Base-by-base conservation (phyloP, 2,113 vertebrate genomes). In the Dipodomys merriami region DNA sequence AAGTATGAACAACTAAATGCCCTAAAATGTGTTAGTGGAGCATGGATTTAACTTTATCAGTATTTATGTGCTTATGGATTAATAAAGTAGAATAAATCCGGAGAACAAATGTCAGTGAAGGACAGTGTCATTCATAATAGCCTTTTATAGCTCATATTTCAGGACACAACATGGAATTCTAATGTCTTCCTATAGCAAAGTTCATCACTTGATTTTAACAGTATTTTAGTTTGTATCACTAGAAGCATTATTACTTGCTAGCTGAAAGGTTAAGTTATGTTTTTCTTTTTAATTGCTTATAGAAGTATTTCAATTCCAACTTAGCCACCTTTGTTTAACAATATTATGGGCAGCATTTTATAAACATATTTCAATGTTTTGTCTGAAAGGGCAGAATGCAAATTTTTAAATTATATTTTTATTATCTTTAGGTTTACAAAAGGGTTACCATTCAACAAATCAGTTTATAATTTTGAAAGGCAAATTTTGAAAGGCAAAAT, bases 11-110 rank as follows among this genome's bases (percentile, higher is more conserved):
- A 57, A 57, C 53, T 57, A 18, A 57, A 57, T 57, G 16, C 53
- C 53, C 53, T 57, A 18, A 57, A 44, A 19, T 73, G 46, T 91
- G 20, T 10, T 94, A 86, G 49, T 65, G 3, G 7, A 57, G 0
- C 18, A 95, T 93, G 46, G 90, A 91, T 94, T 90, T 90, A 93
- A 84, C 6, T 76, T 30, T 23, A 29, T n/a, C 94, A 79, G 91
- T 72, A 77, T 71, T 1, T n/a, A 27, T 72, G 19, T 79, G 5
- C 91, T 73, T 91, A 65, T 68, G 30, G 68, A 62, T 87, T 92
- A 92, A 93, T 57, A 89, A 79, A 86, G 7, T 46, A 62, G 67
- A 93, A 81, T 73, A 16, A 88, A 71, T 73, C 5, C 53, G 16
- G 83, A 81, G 39, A 53, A 64, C 12, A 60, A 71, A 39, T 73